A percentile compares a stretch with the other conserved stretches of the same genome.
Evolutionary conservation across 2,113 vertebrate species (phyloP).

Genomic region (Otocyon megalotis): DNA sequence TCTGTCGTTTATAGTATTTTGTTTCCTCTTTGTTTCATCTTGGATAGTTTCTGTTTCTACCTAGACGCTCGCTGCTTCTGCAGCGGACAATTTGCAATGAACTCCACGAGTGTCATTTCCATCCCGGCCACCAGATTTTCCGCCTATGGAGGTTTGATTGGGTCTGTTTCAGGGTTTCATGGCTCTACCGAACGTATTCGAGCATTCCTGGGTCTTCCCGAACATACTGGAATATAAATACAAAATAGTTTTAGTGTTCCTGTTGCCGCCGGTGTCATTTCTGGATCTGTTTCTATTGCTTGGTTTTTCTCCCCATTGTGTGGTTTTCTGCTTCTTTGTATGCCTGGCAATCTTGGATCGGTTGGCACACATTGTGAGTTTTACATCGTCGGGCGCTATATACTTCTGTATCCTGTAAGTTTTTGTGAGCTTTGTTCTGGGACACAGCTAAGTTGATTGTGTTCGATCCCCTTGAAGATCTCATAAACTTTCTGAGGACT

Average conservation of each 20-base stretch:
- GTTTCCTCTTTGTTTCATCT: background rate
- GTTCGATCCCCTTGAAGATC: background rate
- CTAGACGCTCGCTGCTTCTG: background rate
- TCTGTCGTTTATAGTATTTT: background rate
- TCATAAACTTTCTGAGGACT: background rate
- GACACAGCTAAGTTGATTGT: background rate
- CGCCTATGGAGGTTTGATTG: background rate
- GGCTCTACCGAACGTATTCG: background rate
- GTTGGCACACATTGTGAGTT: background rate
- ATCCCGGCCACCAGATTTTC: background rate
- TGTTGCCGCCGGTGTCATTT: background rate
- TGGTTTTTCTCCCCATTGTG: background rate
- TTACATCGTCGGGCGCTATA: too few species aligned
- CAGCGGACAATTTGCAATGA: too few species aligned
- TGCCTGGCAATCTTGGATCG: background rate
- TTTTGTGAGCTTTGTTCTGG: background rate
- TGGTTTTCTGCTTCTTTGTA: background rate
- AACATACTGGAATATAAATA: background rate
- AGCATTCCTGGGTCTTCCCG: background rate
- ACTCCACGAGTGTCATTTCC: background rate
- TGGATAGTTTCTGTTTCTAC: background rate
- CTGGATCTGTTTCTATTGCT: background rate
- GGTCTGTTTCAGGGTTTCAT: background rate
- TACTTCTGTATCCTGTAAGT: too few species aligned
- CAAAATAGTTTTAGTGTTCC: background rate